Base-by-base conservation (phyloP, 2,113 vertebrate species). In the Zosterops hypoxanthus region DNA sequence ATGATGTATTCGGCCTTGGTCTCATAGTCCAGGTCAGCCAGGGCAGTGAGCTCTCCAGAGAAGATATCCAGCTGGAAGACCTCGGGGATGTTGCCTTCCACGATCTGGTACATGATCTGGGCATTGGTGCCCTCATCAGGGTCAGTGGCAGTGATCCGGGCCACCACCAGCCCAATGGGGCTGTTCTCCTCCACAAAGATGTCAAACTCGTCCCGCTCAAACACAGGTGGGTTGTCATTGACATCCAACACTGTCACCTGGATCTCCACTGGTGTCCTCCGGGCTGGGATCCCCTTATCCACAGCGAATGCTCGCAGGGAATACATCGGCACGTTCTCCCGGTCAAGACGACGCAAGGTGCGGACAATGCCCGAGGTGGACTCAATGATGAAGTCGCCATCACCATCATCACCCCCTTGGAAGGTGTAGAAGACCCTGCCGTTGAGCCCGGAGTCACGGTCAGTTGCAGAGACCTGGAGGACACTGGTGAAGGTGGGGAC, bases 71-170 rank as follows among this genome's bases (percentile, higher is more conserved):
- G 94, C 94, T 99, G 99, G 94, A 99, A 99, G 76, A 99, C 98
- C 96, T 99, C 99, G 0, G 99, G 99, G 90, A 99, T 99, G 97
- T 99, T 99, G 26, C 99, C 99, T 82, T 99, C 99, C 53, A 99
- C 99, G 0, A 99, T 99, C 94, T 99, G 99, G 95, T 99, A 99
- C 99, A 99, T 99, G 89, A 99, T 99, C 96, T 99, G 99, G 7
- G 99, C 99, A 5, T 99, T 99, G 78, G 98, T 99, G 77, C 99
- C 99, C 96, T 99, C 99, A 0, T 99, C 99, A 0, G 99, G 99
- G 94, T 99, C 99, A 0, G 98, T 98, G 94, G 99, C 99, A 0
- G 98, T 99, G 89, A 99, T 98, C 9, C 98, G 97, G 42, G 99
- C 99, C 72, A 99, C 99, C 8, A 99, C 99, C 12, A 99, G 86